These are phyloP conservation scores for Catocala sponsa DNA, from an alignment of 2,888 invertebrate genomes.

Conservation along the genomic window DNA sequence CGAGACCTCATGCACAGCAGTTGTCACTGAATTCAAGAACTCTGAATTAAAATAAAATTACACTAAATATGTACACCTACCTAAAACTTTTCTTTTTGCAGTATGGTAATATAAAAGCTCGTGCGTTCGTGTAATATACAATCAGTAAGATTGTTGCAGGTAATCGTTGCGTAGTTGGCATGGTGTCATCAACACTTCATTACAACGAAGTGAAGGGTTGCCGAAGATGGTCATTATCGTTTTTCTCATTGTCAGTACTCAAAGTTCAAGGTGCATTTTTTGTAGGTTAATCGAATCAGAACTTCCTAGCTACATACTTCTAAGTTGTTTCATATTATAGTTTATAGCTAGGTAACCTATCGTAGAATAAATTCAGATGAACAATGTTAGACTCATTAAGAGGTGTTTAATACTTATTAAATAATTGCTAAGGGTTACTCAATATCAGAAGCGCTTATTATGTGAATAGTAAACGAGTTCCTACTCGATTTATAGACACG, in stretches of 20 bases:
- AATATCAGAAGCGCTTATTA: not conserved
- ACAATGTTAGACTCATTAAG: not conserved
- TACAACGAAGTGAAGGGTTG: conserved; percentile 75
- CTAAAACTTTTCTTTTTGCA: no score
- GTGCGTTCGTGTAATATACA: not conserved
- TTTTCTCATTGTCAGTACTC: conserved; percentile 73
- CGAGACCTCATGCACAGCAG: no score
- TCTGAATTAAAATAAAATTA: no score
- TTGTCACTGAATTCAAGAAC: no score
- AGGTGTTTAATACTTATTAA: no score
- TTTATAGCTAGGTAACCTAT: not conserved
- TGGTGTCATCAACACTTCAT: conserved; percentile 68
- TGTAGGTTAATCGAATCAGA: conserved; percentile 47
- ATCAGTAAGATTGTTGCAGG: conserved; percentile 16
- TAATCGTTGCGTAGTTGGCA: conserved; percentile 49
- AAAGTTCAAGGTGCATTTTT: conserved; percentile 75
- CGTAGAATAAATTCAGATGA: no score
- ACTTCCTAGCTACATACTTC: conserved; percentile 31
- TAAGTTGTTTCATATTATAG: no score
- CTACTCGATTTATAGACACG: no score
- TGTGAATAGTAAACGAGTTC: not conserved
- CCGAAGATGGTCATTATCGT: conserved; percentile 69
- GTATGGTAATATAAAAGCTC: not conserved
- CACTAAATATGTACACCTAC: no score
- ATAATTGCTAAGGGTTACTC: not conserved